Conservation (phyloP, 2,888 invertebrate genomes). For the Melanostoma scalare region DNA sequence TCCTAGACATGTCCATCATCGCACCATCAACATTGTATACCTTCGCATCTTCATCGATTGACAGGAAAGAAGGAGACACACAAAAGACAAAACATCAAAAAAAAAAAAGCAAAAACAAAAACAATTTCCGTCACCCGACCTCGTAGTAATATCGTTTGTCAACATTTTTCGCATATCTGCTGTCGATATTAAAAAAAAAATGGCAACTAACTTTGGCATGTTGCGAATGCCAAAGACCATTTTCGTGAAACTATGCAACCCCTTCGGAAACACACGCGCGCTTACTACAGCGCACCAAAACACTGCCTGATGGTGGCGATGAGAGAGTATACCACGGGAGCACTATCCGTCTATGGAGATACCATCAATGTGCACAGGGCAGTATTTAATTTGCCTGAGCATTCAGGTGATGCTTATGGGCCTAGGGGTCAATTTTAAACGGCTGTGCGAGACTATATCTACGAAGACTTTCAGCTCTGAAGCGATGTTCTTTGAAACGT, state of each 20-base stretch:
- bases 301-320: slow-evolving; percentile 37
- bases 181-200: slow-evolving; percentile 80
- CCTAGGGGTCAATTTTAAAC: no score
- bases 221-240: slow-evolving; percentile 81
- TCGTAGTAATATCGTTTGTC: slow-evolving; percentile 79
- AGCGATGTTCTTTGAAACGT: no score
- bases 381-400: background rate
- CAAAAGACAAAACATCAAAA: background rate
- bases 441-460: no score
- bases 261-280: slow-evolving; percentile 47
- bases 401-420: no score
- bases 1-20: slow-evolving; percentile 54
- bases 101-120: slow-evolving; percentile 1
- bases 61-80: slow-evolving; percentile 8
- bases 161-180: slow-evolving; percentile 81
- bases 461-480: no score
- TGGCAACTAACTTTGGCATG: slow-evolving; percentile 81
- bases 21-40: slow-evolving; percentile 16
- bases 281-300: slow-evolving; percentile 24
- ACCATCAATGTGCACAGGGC: background rate
- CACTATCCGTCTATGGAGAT: slow-evolving; percentile 48
- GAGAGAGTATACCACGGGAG: slow-evolving; percentile 58
- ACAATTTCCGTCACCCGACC: slow-evolving; percentile 65
- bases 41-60: slow-evolving; percentile 36
- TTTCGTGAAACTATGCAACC: slow-evolving; percentile 80